Evolutionary conservation across 2,113 vertebrate genomes (phyloP), one percentile per base, ranked within the genome.

Genomic region (Podiceps cristatus): DNA sequence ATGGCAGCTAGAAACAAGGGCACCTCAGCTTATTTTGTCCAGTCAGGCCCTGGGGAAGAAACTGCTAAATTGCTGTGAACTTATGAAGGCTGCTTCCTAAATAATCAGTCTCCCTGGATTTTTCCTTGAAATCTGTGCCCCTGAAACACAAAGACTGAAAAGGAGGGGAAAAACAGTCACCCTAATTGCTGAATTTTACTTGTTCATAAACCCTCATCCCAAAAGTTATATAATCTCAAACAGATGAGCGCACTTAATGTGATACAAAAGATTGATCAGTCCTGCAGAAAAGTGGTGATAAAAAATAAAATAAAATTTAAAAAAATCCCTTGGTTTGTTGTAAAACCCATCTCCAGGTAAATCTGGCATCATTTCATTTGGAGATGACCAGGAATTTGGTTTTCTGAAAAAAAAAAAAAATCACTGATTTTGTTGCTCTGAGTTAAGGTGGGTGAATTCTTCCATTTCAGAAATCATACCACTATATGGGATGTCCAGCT

Each of bases 401-500:
- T 49, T 67, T 66, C 44, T 62, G 29, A 27, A 52, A 25, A 52
- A 52, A 50, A 5, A 25, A 18, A 12, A 47, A 18, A 23, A 3
- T 14, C 2, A 1, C 10, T 53, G 18, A 9, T 68, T 66, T 23
- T 78, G 20, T 28, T 35, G 15, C 5, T 68, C 8, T 2, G 5
- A 23, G 24, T 14, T 96, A 69, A 95, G 2, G 0, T 2, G 23
- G 19, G 19, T 4, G 37, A 63, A 77, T 40, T 18, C 8, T 94
- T 62, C 27, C 3, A 0, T 95, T 98, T 72, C 97, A 99, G 99
- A 99, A 98, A 99, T 99, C 80, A 99, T 99, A 98, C 99, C 99
- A 78, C 98, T 99, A 86, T 99, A 99, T 9, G 99, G 99, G 68
- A 99, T 99, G 99, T 99, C 99, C 35, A 99, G 98, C 98, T 99